These are phyloP conservation scores for Hylaeus anthracinus DNA, from an alignment of 1,140 invertebrate species.

Conservation along the genomic window DNA sequence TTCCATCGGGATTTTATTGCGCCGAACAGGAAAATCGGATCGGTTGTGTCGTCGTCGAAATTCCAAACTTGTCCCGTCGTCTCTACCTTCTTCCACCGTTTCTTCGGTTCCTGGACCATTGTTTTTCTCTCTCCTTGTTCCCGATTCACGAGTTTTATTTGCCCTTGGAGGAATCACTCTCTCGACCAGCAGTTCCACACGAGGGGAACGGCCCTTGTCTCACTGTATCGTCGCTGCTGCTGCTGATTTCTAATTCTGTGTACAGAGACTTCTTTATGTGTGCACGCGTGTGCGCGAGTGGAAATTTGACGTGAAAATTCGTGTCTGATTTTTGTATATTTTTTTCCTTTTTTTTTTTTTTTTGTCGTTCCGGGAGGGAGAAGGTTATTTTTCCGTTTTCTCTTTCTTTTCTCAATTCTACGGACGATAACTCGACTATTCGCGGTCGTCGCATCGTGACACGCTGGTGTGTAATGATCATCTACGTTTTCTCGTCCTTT, in stretches of 20 bases:
- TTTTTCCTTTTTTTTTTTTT: too few species aligned
- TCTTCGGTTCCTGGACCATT: slow-evolving; percentile 4
- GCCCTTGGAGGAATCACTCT: slow-evolving; percentile 11
- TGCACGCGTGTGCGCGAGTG: slow-evolving; percentile 21
- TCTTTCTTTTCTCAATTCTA: not conserved
- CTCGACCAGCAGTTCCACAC: slow-evolving; percentile 8
- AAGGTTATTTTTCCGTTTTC: too few species aligned
- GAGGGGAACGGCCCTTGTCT: slow-evolving; percentile 40
- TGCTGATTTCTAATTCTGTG: slow-evolving; percentile 27
- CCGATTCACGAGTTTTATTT: slow-evolving; percentile 25
- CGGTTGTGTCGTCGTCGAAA: not conserved
- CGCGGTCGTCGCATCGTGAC: not conserved
- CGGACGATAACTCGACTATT: not conserved
- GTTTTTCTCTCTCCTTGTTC: slow-evolving; percentile 7
- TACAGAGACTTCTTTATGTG: not conserved
- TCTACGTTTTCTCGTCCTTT: not conserved
- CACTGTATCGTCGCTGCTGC: slow-evolving; percentile 2
- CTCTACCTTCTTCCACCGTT: not conserved
- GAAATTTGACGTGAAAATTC: slow-evolving; percentile 17
- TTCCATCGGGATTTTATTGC: slow-evolving; percentile 16
- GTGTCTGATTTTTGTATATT: not conserved
- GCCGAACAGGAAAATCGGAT: not conserved
- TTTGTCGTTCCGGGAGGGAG: too few species aligned
- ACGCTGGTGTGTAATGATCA: not conserved
- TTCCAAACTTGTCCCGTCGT: not conserved